Conservation (phyloP, 2,797 vertebrate genomes). For the Catamblyrhynchus diadema region DNA sequence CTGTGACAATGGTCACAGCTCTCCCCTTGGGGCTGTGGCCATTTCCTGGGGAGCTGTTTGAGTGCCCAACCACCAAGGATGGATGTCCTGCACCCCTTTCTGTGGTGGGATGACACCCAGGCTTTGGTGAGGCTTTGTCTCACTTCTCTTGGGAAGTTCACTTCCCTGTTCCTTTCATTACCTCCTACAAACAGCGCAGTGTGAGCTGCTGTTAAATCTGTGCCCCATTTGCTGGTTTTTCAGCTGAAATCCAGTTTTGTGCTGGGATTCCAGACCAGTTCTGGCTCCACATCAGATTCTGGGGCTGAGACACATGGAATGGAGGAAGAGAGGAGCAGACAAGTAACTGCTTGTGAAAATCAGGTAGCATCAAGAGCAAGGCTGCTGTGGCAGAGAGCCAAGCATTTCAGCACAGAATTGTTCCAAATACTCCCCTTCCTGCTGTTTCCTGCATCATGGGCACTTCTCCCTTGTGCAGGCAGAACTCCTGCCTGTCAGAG, state of each 20-base stretch:
- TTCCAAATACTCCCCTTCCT: background rate
- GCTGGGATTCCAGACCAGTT: background rate
- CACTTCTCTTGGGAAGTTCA: background rate
- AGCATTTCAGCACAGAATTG: background rate
- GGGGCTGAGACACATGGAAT: background rate
- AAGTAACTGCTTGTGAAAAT: background rate
- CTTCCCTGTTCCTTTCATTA: background rate
- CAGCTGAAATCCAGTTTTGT: background rate
- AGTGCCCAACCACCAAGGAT: background rate
- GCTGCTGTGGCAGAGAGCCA: background rate
- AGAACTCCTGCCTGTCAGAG: background rate
- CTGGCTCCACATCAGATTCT: background rate
- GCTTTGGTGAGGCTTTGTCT: background rate
- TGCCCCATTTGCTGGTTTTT: background rate
- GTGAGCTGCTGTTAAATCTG: background rate
- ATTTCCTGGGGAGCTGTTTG: background rate
- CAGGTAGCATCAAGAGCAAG: background rate
- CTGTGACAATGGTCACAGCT: background rate
- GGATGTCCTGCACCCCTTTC: background rate
- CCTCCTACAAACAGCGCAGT: background rate
- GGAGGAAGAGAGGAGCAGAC: background rate
- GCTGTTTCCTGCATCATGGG: background rate
- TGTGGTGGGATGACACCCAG: fast-evolving
- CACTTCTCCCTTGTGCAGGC: background rate
- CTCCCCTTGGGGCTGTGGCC: background rate